phyloP scores from a whole-genome alignment of 2,113 vertebrate genomes.

The Glaucidium brasilianum region DNA sequence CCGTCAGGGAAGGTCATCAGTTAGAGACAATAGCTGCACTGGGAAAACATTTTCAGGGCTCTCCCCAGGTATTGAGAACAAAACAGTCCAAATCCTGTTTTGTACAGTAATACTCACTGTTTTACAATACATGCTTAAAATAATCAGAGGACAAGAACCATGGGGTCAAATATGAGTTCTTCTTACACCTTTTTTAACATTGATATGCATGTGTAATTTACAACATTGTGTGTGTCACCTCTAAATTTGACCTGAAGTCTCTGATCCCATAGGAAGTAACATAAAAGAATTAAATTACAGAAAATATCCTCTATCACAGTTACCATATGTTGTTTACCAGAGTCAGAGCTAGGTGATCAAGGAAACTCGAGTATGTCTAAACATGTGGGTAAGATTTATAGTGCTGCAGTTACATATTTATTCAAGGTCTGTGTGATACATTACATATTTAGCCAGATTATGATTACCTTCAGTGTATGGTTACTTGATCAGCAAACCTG shows the following conservation, averaged over 20 bases:
- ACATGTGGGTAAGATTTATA: constrained; percentile 6
- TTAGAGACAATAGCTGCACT: not conserved
- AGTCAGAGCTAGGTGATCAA: constrained; percentile 25
- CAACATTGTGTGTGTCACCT: not conserved
- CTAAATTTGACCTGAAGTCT: not conserved
- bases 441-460: not conserved
- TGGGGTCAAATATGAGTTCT: not conserved
- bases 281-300: constrained; percentile 1
- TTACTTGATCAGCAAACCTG: not conserved
- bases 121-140: not conserved
- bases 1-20: not conserved
- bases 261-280: not conserved
- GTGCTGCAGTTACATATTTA: not conserved
- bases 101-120: not conserved
- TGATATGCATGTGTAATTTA: not conserved
- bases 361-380: constrained; percentile 1
- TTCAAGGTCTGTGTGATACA: not conserved
- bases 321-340: constrained; percentile 53
- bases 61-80: not conserved
- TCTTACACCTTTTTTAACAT: not conserved
- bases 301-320: constrained; percentile 5
- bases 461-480: not conserved
- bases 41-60: not conserved
- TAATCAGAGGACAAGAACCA: not conserved
- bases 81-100: not conserved